Evolutionary conservation across 2,797 vertebrate species (phyloP).

Genomic region (Menidia menidia): DNA sequence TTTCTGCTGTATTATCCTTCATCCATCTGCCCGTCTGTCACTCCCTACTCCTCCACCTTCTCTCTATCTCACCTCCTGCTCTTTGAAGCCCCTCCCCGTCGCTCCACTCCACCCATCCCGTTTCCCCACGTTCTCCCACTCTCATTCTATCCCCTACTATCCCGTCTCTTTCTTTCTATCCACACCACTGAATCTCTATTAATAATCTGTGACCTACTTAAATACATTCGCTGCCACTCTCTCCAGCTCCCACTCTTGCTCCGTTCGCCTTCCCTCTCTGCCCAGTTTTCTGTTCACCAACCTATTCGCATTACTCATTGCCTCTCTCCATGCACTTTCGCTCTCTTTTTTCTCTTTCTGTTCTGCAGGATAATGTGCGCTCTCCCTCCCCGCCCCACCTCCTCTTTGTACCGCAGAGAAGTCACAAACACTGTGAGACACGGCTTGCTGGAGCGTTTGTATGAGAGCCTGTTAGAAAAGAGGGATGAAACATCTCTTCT

Average conservation of each 20-base stretch:
- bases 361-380: conserved; percentile 73
- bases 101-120: conserved; percentile 33
- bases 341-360: conserved; percentile 77
- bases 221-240: conserved; percentile 83
- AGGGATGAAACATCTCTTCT: conserved; percentile 37
- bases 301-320: conserved; percentile 73
- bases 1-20: conserved; percentile 69
- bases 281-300: conserved; percentile 64
- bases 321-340: conserved; percentile 65
- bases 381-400: conserved; percentile 15
- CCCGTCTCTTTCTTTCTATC: conserved; percentile 78
- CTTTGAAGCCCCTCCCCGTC: conserved; percentile 42
- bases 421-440: conserved; percentile 64
- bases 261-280: conserved; percentile 47
- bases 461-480: conserved; percentile 29
- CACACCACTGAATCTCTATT: conserved; percentile 86
- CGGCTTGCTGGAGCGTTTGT: conserved; percentile 27
- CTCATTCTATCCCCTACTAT: conserved; percentile 51
- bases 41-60: conserved; percentile 66
- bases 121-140: conserved; percentile 58
- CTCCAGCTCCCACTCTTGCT: conserved; percentile 60
- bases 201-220: conserved; percentile 90
- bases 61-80: conserved; percentile 66
- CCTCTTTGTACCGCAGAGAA: conserved; percentile 61
- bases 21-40: conserved; percentile 74